Evolutionary conservation across 2,113 vertebrate species (phyloP), one percentile per base, ranked within the genome.

Genomic region (Equus przewalskii): DNA sequence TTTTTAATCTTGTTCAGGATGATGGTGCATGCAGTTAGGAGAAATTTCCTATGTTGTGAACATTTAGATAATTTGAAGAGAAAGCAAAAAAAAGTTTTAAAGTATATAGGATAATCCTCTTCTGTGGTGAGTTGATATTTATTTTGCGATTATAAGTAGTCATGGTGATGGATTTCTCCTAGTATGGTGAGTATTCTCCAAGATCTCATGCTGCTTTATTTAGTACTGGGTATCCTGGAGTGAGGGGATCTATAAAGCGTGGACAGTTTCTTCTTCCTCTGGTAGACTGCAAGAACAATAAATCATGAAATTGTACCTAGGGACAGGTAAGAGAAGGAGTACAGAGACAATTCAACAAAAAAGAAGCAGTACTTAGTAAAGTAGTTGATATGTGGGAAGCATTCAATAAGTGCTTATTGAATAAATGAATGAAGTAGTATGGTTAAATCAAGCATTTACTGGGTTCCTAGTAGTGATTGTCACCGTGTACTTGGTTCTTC

Each of bases 381-480:
- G 44, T 73, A 75, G 24, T 81, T 65, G 36, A 46, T n/a, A 22
- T 7, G 18, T 69, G 21, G 89, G 11, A 96, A 70, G 7, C 60
- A 60, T 93, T 95, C 13, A 80, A 0, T 84, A 84, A 44, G 3
- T 72, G 22, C 46, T 95, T 90, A 41, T 26, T 94, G 62, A 95
- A 62, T 70, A 89, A 44, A 87, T 75, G 54, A 72, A 93, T 84
- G 24, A 90, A 72, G 33, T 80, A 83, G 67, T 46, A 92, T 64
- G 3, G 3, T 92, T 95, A 82, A 94, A 41, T 73, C 36, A 86
- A 76, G 36, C n/a, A 78, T 58, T 86, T 89, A 70, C 46, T 67
- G 67, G 82, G 24, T 49, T 94, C 14, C 28, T 60, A 28, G 3
- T 28, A 86, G 28, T 88, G 49, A 82, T 60, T 94, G 26, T 67